phyloP scores from a whole-genome alignment of 2,797 vertebrate genomes.

The Cyclura pinguis region DNA sequence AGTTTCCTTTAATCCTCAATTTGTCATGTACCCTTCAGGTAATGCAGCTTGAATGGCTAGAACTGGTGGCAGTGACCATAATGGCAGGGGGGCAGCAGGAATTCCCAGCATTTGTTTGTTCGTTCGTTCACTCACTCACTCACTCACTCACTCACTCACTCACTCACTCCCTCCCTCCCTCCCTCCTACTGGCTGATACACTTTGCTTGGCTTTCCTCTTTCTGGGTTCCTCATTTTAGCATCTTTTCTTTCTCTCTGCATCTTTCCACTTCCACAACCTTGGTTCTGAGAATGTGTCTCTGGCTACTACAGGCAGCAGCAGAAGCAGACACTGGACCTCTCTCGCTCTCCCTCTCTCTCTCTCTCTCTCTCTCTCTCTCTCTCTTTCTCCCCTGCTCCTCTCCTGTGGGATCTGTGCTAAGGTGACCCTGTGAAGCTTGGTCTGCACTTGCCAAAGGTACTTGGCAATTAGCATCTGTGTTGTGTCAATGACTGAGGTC shows the following conservation, averaged over 20 bases:
- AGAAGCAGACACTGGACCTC: not conserved
- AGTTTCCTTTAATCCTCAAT: not conserved
- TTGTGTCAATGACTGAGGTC: constrained; percentile 22
- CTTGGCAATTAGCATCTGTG: constrained; percentile 19
- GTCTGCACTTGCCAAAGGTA: not conserved
- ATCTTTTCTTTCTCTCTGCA: not conserved
- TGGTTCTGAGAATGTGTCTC: not conserved
- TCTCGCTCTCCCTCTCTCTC: no score
- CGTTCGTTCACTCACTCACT: no score
- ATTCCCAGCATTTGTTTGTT: no score
- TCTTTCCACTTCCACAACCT: not conserved
- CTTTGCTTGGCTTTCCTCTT: not conserved
- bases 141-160: no score
- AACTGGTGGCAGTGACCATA: no score
- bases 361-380: no score
- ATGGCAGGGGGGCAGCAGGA: no score
- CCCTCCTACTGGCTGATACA: not conserved
- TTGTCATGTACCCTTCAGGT: not conserved
- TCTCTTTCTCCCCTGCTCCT: constrained; percentile 10
- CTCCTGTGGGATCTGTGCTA: not conserved
- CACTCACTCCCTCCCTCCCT: no score
- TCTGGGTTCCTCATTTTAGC: not conserved
- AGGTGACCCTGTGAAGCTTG: not conserved
- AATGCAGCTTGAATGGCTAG: not conserved
- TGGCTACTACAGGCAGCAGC: constrained; percentile 13